phyloP scores from a whole-genome alignment of 2,888 invertebrate genomes.

The Macrophya alboannulata region DNA sequence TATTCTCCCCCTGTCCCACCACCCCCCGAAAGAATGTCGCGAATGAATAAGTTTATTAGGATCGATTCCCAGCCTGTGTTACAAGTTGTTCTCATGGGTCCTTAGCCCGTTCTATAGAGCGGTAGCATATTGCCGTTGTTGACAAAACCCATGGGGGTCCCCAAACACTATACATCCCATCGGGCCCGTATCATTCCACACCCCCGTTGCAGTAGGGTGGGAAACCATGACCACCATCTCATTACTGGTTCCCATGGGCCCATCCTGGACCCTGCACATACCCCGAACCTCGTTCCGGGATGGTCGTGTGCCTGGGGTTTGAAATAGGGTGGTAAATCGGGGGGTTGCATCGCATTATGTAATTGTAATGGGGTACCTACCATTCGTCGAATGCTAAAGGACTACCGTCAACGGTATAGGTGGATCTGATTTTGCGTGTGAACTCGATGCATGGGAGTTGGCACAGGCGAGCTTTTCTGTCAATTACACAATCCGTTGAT shows the following conservation, averaged over 20 bases:
- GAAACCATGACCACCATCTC: conserved; percentile 79
- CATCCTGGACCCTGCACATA: conserved; percentile 38
- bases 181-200: conserved; percentile 62
- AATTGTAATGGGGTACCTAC: conserved; percentile 72
- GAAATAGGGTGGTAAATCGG: conserved; percentile 58
- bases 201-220: conserved; percentile 68
- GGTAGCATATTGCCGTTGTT: conserved; percentile 79
- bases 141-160: conserved; percentile 77
- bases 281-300: conserved; percentile 11
- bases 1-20: background rate
- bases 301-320: conserved; percentile 55
- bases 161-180: conserved; percentile 59
- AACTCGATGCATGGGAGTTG: conserved; percentile 18
- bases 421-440: conserved; percentile 59
- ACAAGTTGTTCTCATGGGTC: conserved; percentile 57
- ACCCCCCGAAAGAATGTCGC: background rate
- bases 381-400: conserved; percentile 54
- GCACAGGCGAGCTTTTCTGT: background rate
- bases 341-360: conserved; percentile 78
- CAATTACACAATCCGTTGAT: conserved; percentile 42
- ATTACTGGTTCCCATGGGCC: conserved; percentile 79
- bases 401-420: conserved; percentile 43
- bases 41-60: conserved; percentile 53
- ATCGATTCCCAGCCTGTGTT: conserved; percentile 44
- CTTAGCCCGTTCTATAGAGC: conserved; percentile 60